These are phyloP conservation scores for Odontophorus gujanensis DNA, from an alignment of 2,113 vertebrate species.

Conservation along the genomic window DNA sequence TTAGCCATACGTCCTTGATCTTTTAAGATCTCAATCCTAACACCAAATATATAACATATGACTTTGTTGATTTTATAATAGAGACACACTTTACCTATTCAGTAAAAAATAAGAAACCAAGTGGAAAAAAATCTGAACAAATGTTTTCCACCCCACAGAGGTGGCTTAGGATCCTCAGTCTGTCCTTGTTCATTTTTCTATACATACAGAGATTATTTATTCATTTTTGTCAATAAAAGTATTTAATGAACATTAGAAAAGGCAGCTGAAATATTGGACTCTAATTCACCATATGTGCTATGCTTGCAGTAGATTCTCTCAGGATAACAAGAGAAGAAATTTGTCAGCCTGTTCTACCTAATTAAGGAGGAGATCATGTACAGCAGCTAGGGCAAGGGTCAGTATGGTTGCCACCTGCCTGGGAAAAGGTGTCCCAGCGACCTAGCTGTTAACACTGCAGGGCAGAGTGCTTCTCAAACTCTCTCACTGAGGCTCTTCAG, in stretches of 20 bases:
- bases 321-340: conserved; percentile 12
- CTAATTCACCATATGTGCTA: background rate
- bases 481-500: background rate
- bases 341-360: conserved; percentile 22
- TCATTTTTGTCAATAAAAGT: background rate
- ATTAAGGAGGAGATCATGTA: conserved; percentile 34
- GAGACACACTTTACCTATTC: background rate
- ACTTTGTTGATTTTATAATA: background rate
- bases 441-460: background rate
- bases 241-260: background rate
- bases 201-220: background rate
- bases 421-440: background rate
- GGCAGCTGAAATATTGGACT: background rate
- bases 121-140: background rate
- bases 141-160: background rate
- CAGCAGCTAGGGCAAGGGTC: conserved; percentile 1
- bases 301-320: background rate
- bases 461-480: conserved; percentile 9
- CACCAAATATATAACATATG: background rate
- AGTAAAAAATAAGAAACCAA: background rate
- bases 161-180: background rate
- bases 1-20: background rate
- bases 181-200: background rate
- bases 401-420: background rate
- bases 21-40: background rate